Conservation (phyloP, 2,888 invertebrate genomes). For the Cerceris ruficornis region DNA sequence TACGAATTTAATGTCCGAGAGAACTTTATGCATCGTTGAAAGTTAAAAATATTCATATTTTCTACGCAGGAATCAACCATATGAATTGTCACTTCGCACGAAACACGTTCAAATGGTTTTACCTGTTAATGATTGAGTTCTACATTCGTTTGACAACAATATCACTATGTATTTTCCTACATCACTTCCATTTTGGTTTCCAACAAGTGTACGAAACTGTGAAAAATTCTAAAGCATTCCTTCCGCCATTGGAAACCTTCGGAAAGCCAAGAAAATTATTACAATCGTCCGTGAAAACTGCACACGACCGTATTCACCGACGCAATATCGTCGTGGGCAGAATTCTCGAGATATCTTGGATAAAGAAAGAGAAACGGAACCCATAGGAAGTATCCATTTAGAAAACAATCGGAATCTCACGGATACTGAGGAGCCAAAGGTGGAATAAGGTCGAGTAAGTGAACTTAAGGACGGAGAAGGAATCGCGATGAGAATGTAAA, state of each 20-base stretch:
- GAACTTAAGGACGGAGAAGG: not conserved
- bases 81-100: too few relatives aligned
- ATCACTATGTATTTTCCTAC: too few relatives aligned
- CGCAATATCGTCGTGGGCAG: constrained; percentile 3
- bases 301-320: not conserved
- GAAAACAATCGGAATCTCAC: constrained; percentile 28
- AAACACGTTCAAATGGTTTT: too few relatives aligned
- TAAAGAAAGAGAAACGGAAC: not conserved
- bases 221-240: not conserved
- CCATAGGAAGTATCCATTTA: constrained; percentile 11
- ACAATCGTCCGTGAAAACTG: not conserved
- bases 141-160: too few relatives aligned
- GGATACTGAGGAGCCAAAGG: constrained; percentile 4
- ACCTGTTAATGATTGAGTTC: too few relatives aligned
- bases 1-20: too few relatives aligned
- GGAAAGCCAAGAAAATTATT: not conserved
- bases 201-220: not conserved
- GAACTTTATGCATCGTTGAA: too few relatives aligned
- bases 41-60: too few relatives aligned
- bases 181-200: too few relatives aligned
- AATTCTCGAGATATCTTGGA: not conserved
- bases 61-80: too few relatives aligned
- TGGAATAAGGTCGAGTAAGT: too few relatives aligned
- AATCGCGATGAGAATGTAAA: not conserved
- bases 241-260: not conserved